A percentile compares a stretch with the other conserved stretches of the same genome.
phyloP scores from a whole-genome alignment of 1,140 invertebrate genomes.

The Drosophila lacertosa region DNA sequence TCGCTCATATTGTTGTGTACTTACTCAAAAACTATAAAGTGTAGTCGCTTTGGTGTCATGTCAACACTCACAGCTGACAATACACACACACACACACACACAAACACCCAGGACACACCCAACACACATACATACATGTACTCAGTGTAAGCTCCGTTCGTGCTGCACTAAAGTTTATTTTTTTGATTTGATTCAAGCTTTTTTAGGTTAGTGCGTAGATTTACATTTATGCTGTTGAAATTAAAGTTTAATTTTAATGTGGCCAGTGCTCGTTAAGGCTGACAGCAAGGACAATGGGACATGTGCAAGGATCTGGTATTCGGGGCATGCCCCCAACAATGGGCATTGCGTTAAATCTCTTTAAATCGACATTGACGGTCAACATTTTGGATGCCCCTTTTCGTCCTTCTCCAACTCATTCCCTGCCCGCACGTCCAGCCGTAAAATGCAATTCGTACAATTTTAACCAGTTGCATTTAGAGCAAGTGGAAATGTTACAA shows the following conservation, averaged over 20 bases:
- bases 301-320: too few relatives aligned
- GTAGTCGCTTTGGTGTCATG: conserved; percentile 59
- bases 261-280: conserved; percentile 15
- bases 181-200: conserved; percentile 62
- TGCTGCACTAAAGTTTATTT: conserved; percentile 31
- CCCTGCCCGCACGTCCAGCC: too few relatives aligned
- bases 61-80: conserved; percentile 37
- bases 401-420: too few relatives aligned
- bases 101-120: not conserved
- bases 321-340: too few relatives aligned
- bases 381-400: conserved; percentile 50
- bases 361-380: conserved; percentile 76
- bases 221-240: conserved; percentile 35
- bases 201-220: conserved; percentile 23
- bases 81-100: not conserved
- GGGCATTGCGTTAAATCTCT: conserved; percentile 78
- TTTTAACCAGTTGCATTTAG: conserved; percentile 77
- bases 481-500: conserved; percentile 29
- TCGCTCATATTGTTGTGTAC: conserved; percentile 56
- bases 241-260: conserved; percentile 61
- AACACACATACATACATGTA: conserved; percentile 5
- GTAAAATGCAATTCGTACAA: conserved; percentile 69
- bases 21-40: conserved; percentile 65
- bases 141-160: not conserved
- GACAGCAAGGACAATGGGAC: not conserved